These are phyloP conservation scores for Pseudanteris insignis DNA, from an alignment of 2,888 invertebrate species.

Conservation along the genomic window DNA sequence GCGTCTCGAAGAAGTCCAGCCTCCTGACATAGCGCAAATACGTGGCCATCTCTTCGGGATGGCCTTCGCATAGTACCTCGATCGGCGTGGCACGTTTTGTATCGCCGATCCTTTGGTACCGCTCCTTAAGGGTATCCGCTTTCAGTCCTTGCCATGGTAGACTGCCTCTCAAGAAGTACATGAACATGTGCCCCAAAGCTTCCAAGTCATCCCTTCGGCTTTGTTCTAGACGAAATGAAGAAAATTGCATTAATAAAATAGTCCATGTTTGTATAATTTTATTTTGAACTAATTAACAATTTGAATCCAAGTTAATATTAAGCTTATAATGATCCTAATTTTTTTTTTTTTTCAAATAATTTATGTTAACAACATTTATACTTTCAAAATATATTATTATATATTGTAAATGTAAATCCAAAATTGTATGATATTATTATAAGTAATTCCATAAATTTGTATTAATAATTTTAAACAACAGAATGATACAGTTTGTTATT, in stretches of 20 bases:
- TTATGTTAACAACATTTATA: not conserved
- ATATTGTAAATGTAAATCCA: too few species aligned
- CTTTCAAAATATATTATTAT: too few species aligned
- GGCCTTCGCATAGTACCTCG: conserved; percentile 87
- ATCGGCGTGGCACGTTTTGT: conserved; percentile 98
- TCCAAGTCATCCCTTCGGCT: conserved; percentile 99
- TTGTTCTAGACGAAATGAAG: conserved; percentile 92
- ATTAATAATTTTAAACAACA: too few species aligned
- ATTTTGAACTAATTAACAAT: too few species aligned
- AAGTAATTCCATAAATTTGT: too few species aligned
- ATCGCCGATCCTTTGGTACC: conserved; percentile 99
- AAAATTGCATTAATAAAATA: not conserved
- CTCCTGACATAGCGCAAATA: conserved; percentile 97
- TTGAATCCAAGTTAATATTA: too few species aligned
- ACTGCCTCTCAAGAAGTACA: conserved; percentile 99
- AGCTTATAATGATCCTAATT: too few species aligned
- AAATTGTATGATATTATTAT: too few species aligned
- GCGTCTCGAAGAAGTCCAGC: conserved; percentile 99
- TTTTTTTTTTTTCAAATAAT: not conserved
- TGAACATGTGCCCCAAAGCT: conserved; percentile 99
- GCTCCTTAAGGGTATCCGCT: conserved; percentile 98
- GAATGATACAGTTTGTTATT: too few species aligned
- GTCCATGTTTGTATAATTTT: not conserved
- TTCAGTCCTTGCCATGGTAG: conserved; percentile 99
- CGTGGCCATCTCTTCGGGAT: conserved; percentile 96